Evolutionary conservation across 23 tunicate species (phyloP).

Genomic region (Pegea sp.): DNA sequence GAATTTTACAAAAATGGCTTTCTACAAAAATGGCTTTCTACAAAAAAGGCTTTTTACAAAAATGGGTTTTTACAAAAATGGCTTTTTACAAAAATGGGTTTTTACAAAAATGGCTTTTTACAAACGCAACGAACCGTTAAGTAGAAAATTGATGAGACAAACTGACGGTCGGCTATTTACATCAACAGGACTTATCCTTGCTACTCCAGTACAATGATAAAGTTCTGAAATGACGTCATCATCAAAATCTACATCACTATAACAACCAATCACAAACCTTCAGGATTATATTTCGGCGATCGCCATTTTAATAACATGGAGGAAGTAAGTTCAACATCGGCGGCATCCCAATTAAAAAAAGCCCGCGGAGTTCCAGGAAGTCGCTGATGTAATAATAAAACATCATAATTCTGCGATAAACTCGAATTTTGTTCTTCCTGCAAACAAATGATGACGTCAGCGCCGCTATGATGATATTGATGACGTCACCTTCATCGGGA

Average conservation of each 20-base stretch:
- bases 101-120: not conserved
- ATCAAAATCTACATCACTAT: not conserved
- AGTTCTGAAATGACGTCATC: slow-evolving; percentile 19
- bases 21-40: slow-evolving; percentile 6
- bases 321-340: slow-evolving; percentile 50
- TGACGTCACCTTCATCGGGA: slow-evolving; percentile 67
- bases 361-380: slow-evolving; percentile 37
- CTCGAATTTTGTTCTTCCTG: slow-evolving; percentile 91
- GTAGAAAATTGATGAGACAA: slow-evolving; percentile 62
- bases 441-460: not conserved
- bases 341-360: slow-evolving; percentile 2
- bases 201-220: slow-evolving; percentile 70
- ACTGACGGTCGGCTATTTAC: slow-evolving; percentile 81
- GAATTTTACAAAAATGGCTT: not conserved
- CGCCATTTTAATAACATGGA: slow-evolving; percentile 80
- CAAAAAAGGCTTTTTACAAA: not conserved
- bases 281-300: slow-evolving; percentile 68
- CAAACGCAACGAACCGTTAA: slow-evolving; percentile 23
- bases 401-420: slow-evolving; percentile 82
- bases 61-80: not conserved
- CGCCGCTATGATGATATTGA: not conserved
- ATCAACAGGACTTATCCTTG: slow-evolving; percentile 81
- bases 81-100: not conserved
- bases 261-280: slow-evolving; percentile 20
- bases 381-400: slow-evolving; percentile 46